A percentile compares a stretch with the other conserved stretches of the same genome.
Evolutionary conservation across 2,888 invertebrate species (phyloP).

Genomic region (Deroplatys truncata): DNA sequence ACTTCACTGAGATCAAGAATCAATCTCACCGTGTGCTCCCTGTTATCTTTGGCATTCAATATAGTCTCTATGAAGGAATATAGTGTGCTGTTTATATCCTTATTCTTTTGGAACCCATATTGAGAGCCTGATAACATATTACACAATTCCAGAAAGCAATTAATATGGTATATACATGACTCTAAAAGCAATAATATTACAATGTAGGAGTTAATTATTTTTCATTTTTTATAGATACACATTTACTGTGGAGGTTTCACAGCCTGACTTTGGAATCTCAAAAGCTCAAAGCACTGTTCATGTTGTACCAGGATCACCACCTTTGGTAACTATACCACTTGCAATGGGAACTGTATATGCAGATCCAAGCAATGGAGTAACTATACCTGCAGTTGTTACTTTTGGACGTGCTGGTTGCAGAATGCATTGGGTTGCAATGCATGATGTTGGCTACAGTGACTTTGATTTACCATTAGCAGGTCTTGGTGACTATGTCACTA

Average conservation of each 20-base stretch:
- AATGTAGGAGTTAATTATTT: too few relatives aligned
- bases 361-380: constrained; percentile 20
- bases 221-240: constrained; percentile 16
- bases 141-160: too few relatives aligned
- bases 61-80: too few relatives aligned
- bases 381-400: constrained; percentile 13
- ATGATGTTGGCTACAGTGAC: constrained; percentile 21
- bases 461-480: constrained; percentile 23
- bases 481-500: constrained; percentile 21
- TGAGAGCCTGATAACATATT: too few relatives aligned
- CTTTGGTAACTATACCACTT: constrained; percentile 11
- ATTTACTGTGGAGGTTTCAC: constrained; percentile 23
- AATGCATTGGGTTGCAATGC: constrained; percentile 23
- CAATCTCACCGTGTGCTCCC: too few relatives aligned
- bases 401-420: constrained; percentile 24
- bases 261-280: background rate
- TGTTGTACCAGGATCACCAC: constrained; percentile 25
- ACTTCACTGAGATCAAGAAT: too few relatives aligned
- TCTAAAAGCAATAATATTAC: background rate
- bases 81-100: too few relatives aligned
- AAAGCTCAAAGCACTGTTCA: constrained; percentile 8
- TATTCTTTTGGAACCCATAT: too few relatives aligned
- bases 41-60: too few relatives aligned
- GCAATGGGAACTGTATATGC: background rate
- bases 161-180: background rate